A percentile compares a stretch with the other conserved stretches of the same genome.
These are phyloP conservation scores for Drosophila ficusphila DNA, from an alignment of 1,140 invertebrate genomes.

Conservation along the genomic window DNA sequence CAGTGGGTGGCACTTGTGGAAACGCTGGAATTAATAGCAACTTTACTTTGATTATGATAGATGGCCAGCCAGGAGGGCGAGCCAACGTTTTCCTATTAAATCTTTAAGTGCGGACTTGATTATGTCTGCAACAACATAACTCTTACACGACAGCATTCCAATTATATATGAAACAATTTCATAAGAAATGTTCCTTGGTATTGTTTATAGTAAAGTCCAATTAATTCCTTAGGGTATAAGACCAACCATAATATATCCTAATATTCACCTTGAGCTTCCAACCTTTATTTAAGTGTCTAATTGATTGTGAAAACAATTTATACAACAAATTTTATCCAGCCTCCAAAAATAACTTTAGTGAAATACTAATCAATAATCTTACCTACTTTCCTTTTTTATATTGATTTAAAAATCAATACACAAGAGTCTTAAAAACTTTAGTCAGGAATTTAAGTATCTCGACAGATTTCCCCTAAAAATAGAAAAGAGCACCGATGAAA, in stretches of 20 bases:
- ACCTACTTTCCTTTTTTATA: no score
- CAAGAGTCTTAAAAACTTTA: not conserved
- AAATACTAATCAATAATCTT: no score
- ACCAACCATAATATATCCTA: no score
- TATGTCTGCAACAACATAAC: not conserved
- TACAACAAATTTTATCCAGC: no score
- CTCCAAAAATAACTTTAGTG: no score
- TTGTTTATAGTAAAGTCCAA: no score
- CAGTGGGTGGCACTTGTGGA: not conserved
- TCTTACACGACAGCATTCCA: not conserved
- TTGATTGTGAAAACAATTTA: no score
- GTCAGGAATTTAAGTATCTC: not conserved
- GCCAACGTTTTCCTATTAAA: not conserved
- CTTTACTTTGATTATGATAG: conserved; percentile 24
- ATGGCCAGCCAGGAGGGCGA: not conserved
- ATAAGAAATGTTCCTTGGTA: not conserved
- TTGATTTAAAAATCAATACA: no score
- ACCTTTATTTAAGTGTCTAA: no score
- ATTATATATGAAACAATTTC: not conserved
- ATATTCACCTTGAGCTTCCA: no score
- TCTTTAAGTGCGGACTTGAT: not conserved
- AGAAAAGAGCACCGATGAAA: not conserved
- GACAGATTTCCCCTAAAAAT: not conserved
- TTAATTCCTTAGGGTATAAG: no score
- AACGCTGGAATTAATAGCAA: conserved; percentile 36